Evolutionary conservation across 2,888 invertebrate genomes (phyloP), one percentile per base, ranked within the genome.

Genomic region (Tachina fera): DNA sequence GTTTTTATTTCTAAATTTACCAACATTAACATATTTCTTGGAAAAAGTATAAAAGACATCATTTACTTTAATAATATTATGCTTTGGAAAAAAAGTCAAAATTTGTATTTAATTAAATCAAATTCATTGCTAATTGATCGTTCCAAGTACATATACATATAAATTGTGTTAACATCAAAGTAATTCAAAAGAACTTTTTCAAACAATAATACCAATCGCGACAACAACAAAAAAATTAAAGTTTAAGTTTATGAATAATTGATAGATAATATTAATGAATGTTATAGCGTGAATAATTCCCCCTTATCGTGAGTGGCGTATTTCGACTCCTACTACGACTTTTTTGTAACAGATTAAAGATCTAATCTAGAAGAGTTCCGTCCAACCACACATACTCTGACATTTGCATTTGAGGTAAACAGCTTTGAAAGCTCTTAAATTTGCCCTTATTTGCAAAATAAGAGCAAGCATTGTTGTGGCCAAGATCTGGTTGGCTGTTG

Each of bases 1-100:
- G 58, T 82, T 31, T 60, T 67, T 53, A 13, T 76, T 43, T 67
- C 60, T 53, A 13, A 49, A 49, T 72, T 72, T 39, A 45, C 60
- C 60, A 72, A 60, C 60, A 47, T 60, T 49, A 58, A 39, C 45
- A 58, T 5, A 14, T 67, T 1, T 65, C 47, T n/a, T 19, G n/a
- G 39, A 60, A 49, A 16, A 43, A 14, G 10, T 43, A 45, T 19
- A 49, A 68, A 43, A 3, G 53, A 43, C 58, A 58, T 16, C 14
- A 49, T 39, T 49, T 68, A 47, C 47, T 68, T 47, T 67, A 47
- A 5, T 41, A 16, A 14, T 58, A 41, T 39, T 76, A 65, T 41
- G 19, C 22, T 22, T 53, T 31, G 45, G 41, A 63, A 47, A 56
- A 56, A 76, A 14, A 19, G 39, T 1, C 1, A 19, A 19, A 47